Evolutionary conservation across 2,888 invertebrate species (phyloP), one percentile per base, ranked within the genome.

Genomic region (Acrobasis repandana): DNA sequence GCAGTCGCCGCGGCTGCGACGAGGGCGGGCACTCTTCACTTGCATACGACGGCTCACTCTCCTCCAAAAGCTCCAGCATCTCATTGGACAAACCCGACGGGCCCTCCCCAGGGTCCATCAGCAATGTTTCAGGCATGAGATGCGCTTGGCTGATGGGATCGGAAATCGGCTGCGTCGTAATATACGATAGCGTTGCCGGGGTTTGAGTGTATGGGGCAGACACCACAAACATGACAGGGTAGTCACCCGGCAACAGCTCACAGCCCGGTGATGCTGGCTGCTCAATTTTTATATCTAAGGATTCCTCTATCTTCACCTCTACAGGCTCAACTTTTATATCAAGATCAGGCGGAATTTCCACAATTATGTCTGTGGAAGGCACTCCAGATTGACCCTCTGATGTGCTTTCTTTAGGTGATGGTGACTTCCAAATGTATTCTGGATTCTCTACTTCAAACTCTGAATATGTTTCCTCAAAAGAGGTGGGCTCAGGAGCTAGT

Each of bases 91-190:
- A 71, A 43, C 86, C 88, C 16, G 91, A 91, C 2, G 92, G 83
- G 9, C 91, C 92, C 66, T 90, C 91, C 14, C 89, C 92, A 0
- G 92, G 90, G 67, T 91, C 90, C 68, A 90, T 74, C 63, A 91
- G 67, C 59, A 89, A 69, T 10, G 86, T 80, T 63, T 85, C 80
- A 51, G 86, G 73, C 10, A 90, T 78, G 68, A 90, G 74, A 65
- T 88, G 86, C 43, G 79, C 76, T 63, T 81, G 79, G 65, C 84
- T 68, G 2, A 60, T 52, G 2, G 82, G 70, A 61, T 83, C 84
- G 1, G 79, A 75, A 49, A 86, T 63, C 61, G 81, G 78, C 64
- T 82, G 72, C 8, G 82, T 72, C 18, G 82, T 73, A 61, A 85
- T 74, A 60, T 74, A 85, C 20, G 84, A 82, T 75, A 85, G 74